phyloP scores from a whole-genome alignment of 2,797 vertebrate genomes.

The Sphenopsis melanotis region DNA sequence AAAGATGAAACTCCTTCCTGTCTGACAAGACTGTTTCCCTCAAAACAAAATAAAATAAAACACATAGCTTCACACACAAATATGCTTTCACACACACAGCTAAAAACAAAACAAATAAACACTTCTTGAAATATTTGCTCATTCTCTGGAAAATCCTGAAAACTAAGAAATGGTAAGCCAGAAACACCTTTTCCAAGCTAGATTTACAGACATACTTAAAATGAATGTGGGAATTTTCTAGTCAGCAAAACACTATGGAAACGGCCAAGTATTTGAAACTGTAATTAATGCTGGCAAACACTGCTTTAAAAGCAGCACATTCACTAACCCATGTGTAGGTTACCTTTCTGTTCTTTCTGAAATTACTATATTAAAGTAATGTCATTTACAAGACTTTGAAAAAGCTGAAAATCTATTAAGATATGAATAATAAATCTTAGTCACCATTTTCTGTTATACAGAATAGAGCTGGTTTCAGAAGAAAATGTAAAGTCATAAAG shows the following conservation, averaged over 20 bases:
- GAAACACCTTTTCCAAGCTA: neutral
- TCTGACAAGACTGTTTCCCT: neutral
- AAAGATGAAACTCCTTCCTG: neutral
- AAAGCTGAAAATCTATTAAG: neutral
- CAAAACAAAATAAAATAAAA: neutral
- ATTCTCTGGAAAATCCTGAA: neutral
- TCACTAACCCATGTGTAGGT: neutral
- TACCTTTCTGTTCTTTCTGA: neutral
- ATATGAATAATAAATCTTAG: neutral
- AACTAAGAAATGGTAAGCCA: neutral
- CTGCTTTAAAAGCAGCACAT: neutral
- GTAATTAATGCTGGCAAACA: neutral
- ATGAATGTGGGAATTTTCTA: neutral
- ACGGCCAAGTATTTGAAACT: neutral
- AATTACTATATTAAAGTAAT: neutral
- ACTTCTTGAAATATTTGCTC: neutral
- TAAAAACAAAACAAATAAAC: neutral
- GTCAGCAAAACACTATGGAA: neutral
- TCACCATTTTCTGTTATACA: neutral
- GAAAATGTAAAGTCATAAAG: neutral
- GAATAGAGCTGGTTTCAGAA: neutral
- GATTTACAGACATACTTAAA: neutral
- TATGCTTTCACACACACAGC: accelerated
- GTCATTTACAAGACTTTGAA: neutral
- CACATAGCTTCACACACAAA: neutral